Percentiles rank a stretch among this genome's conserved stretches.
Conservation (phyloP, 2,797 vertebrate genomes). For the Melanotaenia parkinsoni region DNA sequence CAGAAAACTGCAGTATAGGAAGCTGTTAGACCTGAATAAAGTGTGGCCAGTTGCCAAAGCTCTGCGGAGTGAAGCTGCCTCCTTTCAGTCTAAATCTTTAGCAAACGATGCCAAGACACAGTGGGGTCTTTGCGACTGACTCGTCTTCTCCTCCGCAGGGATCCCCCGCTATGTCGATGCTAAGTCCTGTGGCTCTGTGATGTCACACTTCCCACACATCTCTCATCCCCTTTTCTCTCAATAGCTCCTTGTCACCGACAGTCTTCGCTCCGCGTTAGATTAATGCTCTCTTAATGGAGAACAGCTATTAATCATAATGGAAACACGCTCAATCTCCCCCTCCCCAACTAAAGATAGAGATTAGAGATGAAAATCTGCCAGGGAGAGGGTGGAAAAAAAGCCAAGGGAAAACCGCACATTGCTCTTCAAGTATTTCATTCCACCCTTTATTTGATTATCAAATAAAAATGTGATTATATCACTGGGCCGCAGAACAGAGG, state of each 20-base stretch:
- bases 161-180: constrained; percentile 36
- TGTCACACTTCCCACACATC: constrained; percentile 57
- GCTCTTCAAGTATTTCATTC: constrained; percentile 75
- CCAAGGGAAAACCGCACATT: constrained; percentile 72
- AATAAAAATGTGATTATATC: constrained; percentile 82
- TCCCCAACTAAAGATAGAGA: constrained; percentile 57
- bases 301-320: constrained; percentile 76
- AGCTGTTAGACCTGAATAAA: constrained; percentile 34
- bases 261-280: constrained; percentile 64
- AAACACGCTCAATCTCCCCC: constrained; percentile 56
- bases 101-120: constrained; percentile 60
- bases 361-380: constrained; percentile 75
- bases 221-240: constrained; percentile 57
- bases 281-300: constrained; percentile 73
- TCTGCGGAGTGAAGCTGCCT: constrained; percentile 38
- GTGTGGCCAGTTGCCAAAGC: constrained; percentile 52
- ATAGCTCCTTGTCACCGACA: constrained; percentile 59
- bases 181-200: constrained; percentile 54
- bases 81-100: constrained; percentile 47
- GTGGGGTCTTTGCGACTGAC: constrained; percentile 52
- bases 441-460: constrained; percentile 82
- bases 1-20: constrained; percentile 1
- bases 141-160: constrained; percentile 39
- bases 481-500: constrained; percentile 76
- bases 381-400: constrained; percentile 21